Evolutionary conservation across 2,113 vertebrate genomes (phyloP), one percentile per base, ranked within the genome.

Genomic region (Corythornis madagascariensis): DNA sequence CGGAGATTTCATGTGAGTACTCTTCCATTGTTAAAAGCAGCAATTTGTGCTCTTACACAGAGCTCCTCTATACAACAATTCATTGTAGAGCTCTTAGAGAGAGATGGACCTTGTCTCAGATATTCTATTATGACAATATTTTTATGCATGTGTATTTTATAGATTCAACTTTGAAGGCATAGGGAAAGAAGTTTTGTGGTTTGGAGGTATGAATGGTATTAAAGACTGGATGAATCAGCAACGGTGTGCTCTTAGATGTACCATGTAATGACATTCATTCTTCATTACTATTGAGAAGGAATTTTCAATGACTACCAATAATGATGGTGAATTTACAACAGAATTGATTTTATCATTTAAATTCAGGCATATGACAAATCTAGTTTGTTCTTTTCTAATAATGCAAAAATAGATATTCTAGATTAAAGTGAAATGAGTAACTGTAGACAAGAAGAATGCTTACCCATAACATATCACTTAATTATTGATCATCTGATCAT

Each of bases 201-300:
- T 97, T 80, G 45, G 29, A 50, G 71, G 63, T 96, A 77, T 80
- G 47, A 84, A 81, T 93, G 74, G 96, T 94, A 80, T 43, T 25
- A 55, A 92, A 76, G 83, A 43, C 55, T 50, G 83, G 22, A 82
- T 91, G 80, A 96, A 92, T 94, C 83, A 86, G 21, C 78, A 97
- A 93, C 43, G 74, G 25, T 45, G 33, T 33, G 43, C 50, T 57
- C 61, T 86, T 72, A 79, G 56, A 65, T 19, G 29, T n/a, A 47
- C 42, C 80, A 69, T 3, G 35, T 59, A 90, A 90, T 60, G 33
- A 95, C 91, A 48, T 4, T n/a, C 56, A 60, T 48, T 79, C 43
- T 67, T 90, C 61, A 77, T 95, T 86, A 84, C 65, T 95, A 86
- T 89, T 90, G 69, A 85, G 93, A 93, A 87, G 50, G 33, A 77